These are phyloP conservation scores for Pachymerium ferrugineum DNA, from an alignment of 2,888 invertebrate genomes.

Conservation along the genomic window DNA sequence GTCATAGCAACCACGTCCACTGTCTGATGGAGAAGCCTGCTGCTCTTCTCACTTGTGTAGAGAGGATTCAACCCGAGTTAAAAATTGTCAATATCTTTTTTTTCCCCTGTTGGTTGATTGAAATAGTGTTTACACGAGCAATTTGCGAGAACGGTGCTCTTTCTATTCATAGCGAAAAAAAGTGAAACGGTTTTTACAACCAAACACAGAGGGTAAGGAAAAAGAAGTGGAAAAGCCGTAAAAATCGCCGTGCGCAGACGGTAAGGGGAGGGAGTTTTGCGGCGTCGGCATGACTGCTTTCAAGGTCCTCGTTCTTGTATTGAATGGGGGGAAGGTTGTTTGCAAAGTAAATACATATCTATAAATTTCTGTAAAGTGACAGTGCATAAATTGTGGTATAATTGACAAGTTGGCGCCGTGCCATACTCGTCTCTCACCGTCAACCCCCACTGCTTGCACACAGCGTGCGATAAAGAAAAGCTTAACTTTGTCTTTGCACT, in stretches of 20 bases:
- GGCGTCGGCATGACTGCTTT: conserved; percentile 27
- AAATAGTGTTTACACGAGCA: conserved; percentile 24
- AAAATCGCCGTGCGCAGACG: conserved; percentile 27
- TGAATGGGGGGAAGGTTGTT: conserved; percentile 27
- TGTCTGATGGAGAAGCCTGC: conserved; percentile 11
- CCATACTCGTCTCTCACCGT: conserved; percentile 13
- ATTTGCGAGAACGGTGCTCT: conserved; percentile 10
- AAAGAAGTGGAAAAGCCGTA: conserved; percentile 11
- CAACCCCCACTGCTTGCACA: conserved; percentile 19
- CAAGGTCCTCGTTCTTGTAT: neutral
- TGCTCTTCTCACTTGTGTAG: neutral
- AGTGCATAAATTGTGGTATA: conserved; percentile 28
- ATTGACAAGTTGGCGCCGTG: conserved; percentile 29
- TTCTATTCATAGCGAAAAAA: conserved; percentile 23
- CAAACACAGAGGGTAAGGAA: neutral
- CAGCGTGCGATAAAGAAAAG: conserved; percentile 13
- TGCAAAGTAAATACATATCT: conserved; percentile 30
- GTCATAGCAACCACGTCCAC: conserved; percentile 25
- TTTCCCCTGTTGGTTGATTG: neutral
- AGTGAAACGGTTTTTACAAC: neutral
- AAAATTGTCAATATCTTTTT: neutral
- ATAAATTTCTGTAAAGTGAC: conserved; percentile 30
- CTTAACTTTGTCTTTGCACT: neutral
- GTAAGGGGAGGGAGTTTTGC: conserved; percentile 24
- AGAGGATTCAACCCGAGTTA: neutral